phyloP scores from a whole-genome alignment of 2,888 invertebrate genomes.

The Selenia dentaria region DNA sequence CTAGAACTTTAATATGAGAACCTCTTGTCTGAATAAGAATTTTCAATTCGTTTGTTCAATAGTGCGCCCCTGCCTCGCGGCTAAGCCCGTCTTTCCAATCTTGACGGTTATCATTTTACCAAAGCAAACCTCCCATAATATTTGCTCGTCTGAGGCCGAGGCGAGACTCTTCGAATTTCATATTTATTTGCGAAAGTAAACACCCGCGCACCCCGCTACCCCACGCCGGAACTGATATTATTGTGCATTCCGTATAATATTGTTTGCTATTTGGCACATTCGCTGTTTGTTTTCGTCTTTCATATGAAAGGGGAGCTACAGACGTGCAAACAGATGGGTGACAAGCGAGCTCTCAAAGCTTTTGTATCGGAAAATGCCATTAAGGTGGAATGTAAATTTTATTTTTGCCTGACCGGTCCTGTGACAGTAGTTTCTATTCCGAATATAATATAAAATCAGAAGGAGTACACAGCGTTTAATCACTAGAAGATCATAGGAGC shows the following conservation, averaged over 20 bases:
- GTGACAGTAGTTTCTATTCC: conserved; percentile 31
- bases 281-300: conserved; percentile 83
- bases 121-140: conserved; percentile 80
- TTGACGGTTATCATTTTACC: conserved; percentile 83
- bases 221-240: conserved; percentile 82
- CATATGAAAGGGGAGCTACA: conserved; percentile 83
- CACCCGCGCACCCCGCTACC: conserved; percentile 69
- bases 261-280: conserved; percentile 85
- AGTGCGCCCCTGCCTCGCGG: conserved; percentile 61
- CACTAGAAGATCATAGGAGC: conserved; percentile 74
- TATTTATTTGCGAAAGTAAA: conserved; percentile 83
- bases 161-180: conserved; percentile 81
- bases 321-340: conserved; percentile 78
- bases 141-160: conserved; percentile 74
- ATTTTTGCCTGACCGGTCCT: conserved; percentile 39
- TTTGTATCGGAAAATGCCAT: conserved; percentile 72
- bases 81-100: conserved; percentile 80
- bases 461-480: conserved; percentile 65
- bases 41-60: conserved; percentile 50
- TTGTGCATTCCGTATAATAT: conserved; percentile 85
- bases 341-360: conserved; percentile 64
- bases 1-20: conserved; percentile 37
- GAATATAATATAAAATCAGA: conserved; percentile 35
- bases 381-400: conserved; percentile 65
- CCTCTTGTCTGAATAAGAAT: conserved; percentile 39